These are phyloP conservation scores for Premnoplex brunnescens DNA, from an alignment of 2,797 vertebrate genomes.

Conservation along the genomic window DNA sequence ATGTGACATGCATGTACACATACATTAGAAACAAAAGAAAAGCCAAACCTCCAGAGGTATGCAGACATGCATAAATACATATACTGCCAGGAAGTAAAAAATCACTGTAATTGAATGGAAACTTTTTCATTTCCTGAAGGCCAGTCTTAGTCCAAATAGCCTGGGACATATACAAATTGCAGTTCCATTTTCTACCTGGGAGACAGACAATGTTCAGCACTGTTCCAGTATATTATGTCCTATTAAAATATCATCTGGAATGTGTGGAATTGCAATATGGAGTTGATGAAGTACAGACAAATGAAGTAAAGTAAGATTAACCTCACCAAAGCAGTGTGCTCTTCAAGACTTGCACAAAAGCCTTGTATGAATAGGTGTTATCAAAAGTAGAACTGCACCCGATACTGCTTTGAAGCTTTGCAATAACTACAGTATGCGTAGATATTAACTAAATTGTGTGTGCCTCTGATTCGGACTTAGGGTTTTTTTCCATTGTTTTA, in stretches of 20 bases:
- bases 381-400: not conserved
- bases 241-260: not conserved
- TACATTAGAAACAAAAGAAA: not conserved
- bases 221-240: not conserved
- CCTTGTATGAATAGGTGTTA: not conserved
- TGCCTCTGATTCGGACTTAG: not conserved
- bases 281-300: not conserved
- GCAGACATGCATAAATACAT: rapidly evolving
- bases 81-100: not conserved
- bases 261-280: not conserved
- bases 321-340: not conserved
- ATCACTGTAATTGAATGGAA: not conserved
- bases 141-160: not conserved
- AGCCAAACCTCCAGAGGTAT: not conserved
- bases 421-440: not conserved
- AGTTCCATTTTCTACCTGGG: not conserved
- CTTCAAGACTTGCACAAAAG: not conserved
- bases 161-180: not conserved
- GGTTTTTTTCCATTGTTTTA: rapidly evolving
- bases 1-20: not conserved
- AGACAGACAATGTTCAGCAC: not conserved
- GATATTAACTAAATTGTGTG: not conserved
- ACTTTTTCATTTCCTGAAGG: not conserved
- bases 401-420: not conserved
- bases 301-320: not conserved